phyloP scores from a whole-genome alignment of 2,797 vertebrate genomes.

The Acrossocheilus fasciatus region DNA sequence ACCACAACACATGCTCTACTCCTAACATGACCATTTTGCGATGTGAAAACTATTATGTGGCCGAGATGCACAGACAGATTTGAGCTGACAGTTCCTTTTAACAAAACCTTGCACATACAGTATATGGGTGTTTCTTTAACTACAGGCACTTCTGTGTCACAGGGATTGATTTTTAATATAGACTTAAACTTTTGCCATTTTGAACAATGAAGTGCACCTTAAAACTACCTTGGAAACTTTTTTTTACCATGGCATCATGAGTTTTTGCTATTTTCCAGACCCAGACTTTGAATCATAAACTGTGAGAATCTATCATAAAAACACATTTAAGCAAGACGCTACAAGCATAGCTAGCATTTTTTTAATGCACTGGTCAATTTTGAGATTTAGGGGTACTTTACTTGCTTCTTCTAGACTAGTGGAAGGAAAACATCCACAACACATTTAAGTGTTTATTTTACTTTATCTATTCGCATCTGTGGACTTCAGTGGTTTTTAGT shows the following conservation, averaged over 20 bases:
- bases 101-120: background rate
- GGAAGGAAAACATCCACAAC: background rate
- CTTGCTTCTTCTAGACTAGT: background rate
- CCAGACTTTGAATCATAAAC: background rate
- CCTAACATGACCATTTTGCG: background rate
- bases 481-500: background rate
- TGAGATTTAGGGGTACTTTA: background rate
- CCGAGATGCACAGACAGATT: background rate
- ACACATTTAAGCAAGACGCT: background rate
- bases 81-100: conserved; percentile 4
- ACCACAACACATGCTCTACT: background rate
- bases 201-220: background rate
- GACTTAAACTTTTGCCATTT: background rate
- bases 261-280: background rate
- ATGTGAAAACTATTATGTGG: background rate
- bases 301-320: background rate
- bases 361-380: background rate
- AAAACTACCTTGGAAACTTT: background rate
- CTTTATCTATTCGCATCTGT: background rate
- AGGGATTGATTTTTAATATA: background rate
- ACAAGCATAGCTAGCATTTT: background rate
- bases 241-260: background rate
- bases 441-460: background rate
- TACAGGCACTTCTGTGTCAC: background rate
- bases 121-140: background rate